Evolutionary conservation across 2,888 invertebrate genomes (phyloP).

Genomic region (Agrotis ipsilon): DNA sequence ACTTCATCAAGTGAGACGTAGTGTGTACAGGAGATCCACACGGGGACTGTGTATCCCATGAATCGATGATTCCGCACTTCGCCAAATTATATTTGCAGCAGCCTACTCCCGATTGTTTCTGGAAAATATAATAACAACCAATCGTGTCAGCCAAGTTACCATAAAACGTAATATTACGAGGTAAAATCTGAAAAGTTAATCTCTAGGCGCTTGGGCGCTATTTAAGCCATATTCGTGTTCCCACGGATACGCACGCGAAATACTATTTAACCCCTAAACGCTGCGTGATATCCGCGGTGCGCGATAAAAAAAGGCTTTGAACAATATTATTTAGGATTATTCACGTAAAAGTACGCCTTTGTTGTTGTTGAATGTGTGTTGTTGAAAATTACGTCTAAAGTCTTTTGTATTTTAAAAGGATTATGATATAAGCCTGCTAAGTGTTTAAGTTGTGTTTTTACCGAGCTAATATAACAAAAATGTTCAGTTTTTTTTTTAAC

Average conservation of each 20-base stretch:
- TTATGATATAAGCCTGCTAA: neutral
- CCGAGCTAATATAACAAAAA: neutral
- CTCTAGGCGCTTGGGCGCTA: conserved; percentile 37
- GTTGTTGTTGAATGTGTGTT: conserved; percentile 3
- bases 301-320: conserved; percentile 9
- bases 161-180: neutral
- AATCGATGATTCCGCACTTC: too few species aligned
- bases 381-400: conserved; percentile 2
- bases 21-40: too few species aligned
- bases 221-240: conserved; percentile 62
- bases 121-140: neutral
- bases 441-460: neutral
- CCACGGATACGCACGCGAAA: conserved; percentile 67
- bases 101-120: too few species aligned
- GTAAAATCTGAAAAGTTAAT: conserved; percentile 34
- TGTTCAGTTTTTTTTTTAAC: too few species aligned
- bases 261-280: conserved; percentile 69
- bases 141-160: conserved; percentile 11
- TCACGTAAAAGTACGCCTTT: neutral
- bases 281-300: conserved; percentile 40
- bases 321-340: conserved; percentile 18
- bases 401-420: neutral
- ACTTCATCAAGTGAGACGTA: too few species aligned
- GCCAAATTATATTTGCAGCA: too few species aligned
- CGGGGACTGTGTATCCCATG: too few species aligned